Percentiles rank a stretch among this genome's conserved stretches.
Conservation (phyloP, 1,140 invertebrate genomes). For the Zaprionus camerounensis region DNA sequence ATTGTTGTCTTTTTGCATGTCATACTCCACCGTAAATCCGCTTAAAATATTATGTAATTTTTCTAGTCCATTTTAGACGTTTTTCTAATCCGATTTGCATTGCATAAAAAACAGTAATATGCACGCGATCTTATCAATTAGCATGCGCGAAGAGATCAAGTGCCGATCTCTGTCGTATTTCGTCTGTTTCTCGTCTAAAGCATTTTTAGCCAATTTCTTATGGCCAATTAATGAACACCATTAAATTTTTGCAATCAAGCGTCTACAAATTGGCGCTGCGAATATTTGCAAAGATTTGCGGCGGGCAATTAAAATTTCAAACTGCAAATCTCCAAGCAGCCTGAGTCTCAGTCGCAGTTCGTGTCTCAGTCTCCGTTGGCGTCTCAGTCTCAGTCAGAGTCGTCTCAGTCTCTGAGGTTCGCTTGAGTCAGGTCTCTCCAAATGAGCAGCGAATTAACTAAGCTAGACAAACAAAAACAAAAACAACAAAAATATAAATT, state of each 20-base stretch:
- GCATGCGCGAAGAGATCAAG: conserved; percentile 37
- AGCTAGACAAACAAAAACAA: conserved; percentile 16
- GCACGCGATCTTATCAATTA: conserved; percentile 45
- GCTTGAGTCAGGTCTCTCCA: conserved; percentile 36
- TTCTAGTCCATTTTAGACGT: background rate
- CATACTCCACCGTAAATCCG: background rate
- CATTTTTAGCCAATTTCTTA: conserved; percentile 64
- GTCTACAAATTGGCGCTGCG: conserved; percentile 73
- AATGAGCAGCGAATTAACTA: conserved; percentile 62
- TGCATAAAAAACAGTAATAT: conserved; percentile 21
- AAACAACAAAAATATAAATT: conserved; percentile 68
- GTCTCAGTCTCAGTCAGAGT: too few relatives aligned
- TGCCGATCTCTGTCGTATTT: conserved; percentile 9
- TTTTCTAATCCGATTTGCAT: conserved; percentile 3
- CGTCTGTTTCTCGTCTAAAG: conserved; percentile 5
- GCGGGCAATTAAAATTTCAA: conserved; percentile 75
- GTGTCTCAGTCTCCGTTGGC: too few relatives aligned
- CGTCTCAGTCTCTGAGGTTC: conserved; percentile 12
- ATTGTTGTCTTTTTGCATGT: background rate
- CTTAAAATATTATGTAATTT: conserved; percentile 5
- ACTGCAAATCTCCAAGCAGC: conserved; percentile 53
- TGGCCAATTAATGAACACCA: conserved; percentile 80
- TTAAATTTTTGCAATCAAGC: conserved; percentile 80
- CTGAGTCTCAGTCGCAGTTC: too few relatives aligned
- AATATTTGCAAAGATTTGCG: conserved; percentile 74